phyloP scores from a whole-genome alignment of 2,888 invertebrate genomes.

The Keiferia lycopersicella region DNA sequence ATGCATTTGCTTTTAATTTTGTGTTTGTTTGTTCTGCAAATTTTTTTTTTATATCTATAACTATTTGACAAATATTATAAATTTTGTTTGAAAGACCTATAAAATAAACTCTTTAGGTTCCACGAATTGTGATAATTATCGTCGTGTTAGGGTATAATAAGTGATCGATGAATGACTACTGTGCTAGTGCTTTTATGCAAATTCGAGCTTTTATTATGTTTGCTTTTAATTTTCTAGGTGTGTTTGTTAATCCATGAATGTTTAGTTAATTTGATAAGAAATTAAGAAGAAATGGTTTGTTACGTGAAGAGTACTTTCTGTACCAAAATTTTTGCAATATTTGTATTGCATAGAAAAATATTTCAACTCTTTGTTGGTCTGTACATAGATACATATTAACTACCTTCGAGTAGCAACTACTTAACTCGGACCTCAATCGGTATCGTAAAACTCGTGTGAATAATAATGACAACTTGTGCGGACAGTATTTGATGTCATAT shows the following conservation, averaged over 20 bases:
- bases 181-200: constrained; percentile 18
- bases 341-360: no score
- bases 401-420: no score
- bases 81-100: neutral
- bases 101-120: neutral
- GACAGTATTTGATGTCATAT: neutral
- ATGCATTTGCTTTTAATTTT: constrained; percentile 24
- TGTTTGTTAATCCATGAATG: neutral
- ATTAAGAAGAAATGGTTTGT: no score
- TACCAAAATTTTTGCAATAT: no score
- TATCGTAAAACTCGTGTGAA: no score
- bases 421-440: no score
- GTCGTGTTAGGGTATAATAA: constrained; percentile 11
- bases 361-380: no score
- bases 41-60: neutral
- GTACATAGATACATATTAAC: no score
- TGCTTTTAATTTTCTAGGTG: constrained; percentile 11
- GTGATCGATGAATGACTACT: constrained; percentile 12
- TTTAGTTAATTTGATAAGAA: neutral
- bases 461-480: no score
- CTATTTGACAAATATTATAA: neutral
- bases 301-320: no score
- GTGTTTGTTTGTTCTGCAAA: neutral
- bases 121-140: constrained; percentile 20
- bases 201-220: constrained; percentile 15